Evolutionary conservation across 2,888 invertebrate genomes (phyloP), one percentile per base, ranked within the genome.

Genomic region (Apodemia mormo): DNA sequence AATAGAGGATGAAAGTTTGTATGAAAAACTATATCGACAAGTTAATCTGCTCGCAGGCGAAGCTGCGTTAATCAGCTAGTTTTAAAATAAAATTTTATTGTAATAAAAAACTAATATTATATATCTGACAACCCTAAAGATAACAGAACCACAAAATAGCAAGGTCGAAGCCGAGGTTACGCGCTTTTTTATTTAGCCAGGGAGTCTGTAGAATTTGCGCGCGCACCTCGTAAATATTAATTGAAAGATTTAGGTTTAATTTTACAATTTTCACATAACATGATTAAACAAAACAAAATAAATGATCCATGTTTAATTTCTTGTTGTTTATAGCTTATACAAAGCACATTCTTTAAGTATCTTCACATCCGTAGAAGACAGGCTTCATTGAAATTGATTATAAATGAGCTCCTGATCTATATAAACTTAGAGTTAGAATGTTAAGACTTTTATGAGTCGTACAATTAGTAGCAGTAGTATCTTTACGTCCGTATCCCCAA

Each of bases 61-160:
- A 22, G 22, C 22, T 22, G 22, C 22, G 22, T 22, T 22, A 22
- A 22, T 22, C 22, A 22, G 22, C 22, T 22, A 22, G 22, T 22
- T 22, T 22, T 22, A 22, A 22, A 22, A 10, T 12, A 45, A 12
- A 12, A 45, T 49, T 49, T 4, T 4, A 14, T n/a, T 22, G 8
- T 2, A n/a, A 52, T n/a, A 52, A 52, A 52, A n/a, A n/a, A 52
- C n/a, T 22, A 8, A 22, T 49, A 6, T 22, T 22, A 7, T 8
- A n/a, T 22, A 52, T 22, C 6, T 52, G 14, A 22, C 52, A 52
- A 52, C 52, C 52, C 52, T 52, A n/a, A n/a, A 22, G n/a, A 64
- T 37, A 37, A 64, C 61, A 64, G 14, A 80, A 78, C 81, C 79
- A 79, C 74, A 77, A 82, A 84, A 84, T 82, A 81, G 77, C 75